These are phyloP conservation scores for Ophraella communa DNA, from an alignment of 2,888 invertebrate genomes.

Conservation along the genomic window DNA sequence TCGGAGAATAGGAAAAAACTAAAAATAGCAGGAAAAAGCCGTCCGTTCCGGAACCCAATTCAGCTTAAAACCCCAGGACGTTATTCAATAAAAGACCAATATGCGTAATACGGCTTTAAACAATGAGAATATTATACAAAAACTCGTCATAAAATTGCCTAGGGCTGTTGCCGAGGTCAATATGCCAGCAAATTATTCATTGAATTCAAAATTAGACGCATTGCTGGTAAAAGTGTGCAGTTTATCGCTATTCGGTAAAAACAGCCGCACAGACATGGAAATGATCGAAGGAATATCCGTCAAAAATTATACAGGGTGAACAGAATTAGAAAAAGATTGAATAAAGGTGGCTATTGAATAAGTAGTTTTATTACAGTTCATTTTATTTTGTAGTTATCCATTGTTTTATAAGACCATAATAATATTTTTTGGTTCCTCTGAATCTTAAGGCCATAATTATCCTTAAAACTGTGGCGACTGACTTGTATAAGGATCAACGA, in stretches of 20 bases:
- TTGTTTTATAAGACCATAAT: too few relatives aligned
- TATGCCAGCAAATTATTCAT: slow-evolving; percentile 42
- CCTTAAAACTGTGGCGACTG: too few relatives aligned
- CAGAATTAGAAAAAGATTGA: too few relatives aligned
- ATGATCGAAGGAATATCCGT: neutral
- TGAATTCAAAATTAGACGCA: slow-evolving; percentile 41
- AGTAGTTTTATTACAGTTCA: too few relatives aligned
- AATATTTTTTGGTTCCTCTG: too few relatives aligned
- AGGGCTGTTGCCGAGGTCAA: slow-evolving; percentile 39
- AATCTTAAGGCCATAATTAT: too few relatives aligned
- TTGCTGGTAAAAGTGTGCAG: slow-evolving; percentile 16
- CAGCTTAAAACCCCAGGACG: slow-evolving; percentile 11
- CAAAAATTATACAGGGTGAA: neutral
- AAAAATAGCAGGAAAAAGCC: too few relatives aligned
- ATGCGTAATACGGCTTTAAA: slow-evolving; percentile 37
- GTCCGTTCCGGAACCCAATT: neutral
- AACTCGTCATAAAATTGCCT: slow-evolving; percentile 38
- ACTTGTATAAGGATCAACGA: too few relatives aligned
- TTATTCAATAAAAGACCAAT: slow-evolving; percentile 35
- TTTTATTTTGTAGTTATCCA: too few relatives aligned
- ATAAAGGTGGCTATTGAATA: too few relatives aligned
- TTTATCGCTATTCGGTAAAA: slow-evolving; percentile 5
- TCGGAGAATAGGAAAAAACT: too few relatives aligned
- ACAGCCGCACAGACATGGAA: neutral
- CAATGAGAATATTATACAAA: slow-evolving; percentile 43